These are phyloP conservation scores for Heliothis subflexa DNA, from an alignment of 1,140 invertebrate species.

Conservation along the genomic window DNA sequence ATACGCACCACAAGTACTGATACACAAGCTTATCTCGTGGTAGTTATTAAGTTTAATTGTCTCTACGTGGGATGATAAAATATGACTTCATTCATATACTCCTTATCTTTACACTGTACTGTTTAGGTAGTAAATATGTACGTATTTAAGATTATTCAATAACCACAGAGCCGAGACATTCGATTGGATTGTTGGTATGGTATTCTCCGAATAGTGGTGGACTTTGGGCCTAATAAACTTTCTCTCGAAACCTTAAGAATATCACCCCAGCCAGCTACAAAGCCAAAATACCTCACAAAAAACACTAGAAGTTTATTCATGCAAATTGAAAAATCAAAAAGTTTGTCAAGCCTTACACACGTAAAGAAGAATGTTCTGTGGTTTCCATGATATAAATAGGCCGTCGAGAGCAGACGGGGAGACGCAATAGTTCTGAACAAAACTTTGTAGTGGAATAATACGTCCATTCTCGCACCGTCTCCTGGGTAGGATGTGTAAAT, in stretches of 20 bases:
- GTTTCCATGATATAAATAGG: background rate
- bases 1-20: background rate
- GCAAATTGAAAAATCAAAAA: too few species aligned
- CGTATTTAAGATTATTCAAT: too few species aligned
- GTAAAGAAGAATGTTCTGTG: background rate
- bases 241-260: too few species aligned
- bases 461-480: background rate
- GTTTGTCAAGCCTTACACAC: too few species aligned
- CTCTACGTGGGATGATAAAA: slow-evolving; percentile 21
- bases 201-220: too few species aligned
- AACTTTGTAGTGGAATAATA: slow-evolving; percentile 7
- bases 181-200: too few species aligned
- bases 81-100: slow-evolving; percentile 4
- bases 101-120: slow-evolving; percentile 18
- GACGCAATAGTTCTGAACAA: slow-evolving; percentile 24
- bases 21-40: background rate
- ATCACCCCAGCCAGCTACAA: too few species aligned
- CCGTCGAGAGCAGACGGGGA: background rate
- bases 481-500: slow-evolving; percentile 14
- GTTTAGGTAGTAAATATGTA: slow-evolving; percentile 32
- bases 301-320: too few species aligned
- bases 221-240: too few species aligned
- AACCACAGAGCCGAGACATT: too few species aligned
- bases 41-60: background rate
- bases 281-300: too few species aligned